Evolutionary conservation across 2,888 invertebrate genomes (phyloP), one percentile per base, ranked within the genome.

Genomic region (Erebia palarica): DNA sequence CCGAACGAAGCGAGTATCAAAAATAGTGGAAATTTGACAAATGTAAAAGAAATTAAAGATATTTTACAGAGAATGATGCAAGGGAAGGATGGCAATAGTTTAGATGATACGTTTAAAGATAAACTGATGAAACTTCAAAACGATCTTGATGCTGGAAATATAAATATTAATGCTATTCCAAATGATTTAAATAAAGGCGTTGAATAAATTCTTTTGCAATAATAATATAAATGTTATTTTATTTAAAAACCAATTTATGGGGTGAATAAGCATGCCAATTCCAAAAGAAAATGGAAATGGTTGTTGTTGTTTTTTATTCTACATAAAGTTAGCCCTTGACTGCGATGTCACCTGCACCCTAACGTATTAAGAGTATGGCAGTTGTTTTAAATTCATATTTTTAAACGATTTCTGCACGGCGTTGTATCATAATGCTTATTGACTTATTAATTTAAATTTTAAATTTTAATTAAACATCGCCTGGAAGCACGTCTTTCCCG

Each of bases 11-110:
- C 74, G 44, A 75, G 72, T 71, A 67, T 72, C 53, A 75, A 63
- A 36, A 65, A 71, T 36, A 73, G 42, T 44, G 11, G 18, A 3
- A 75, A 70, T 67, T 14, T 55, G 64, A 75, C 63, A n/a, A 81
- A 83, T 47, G 77, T 80, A 0, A 81, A 78, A 3, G 83, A 85
- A 67, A 81, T 88, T 81, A 84, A 87, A 66, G 79, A 83, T 3
- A 36, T 89, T 0, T 76, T 91, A 1, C 81, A 85, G 70, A 83
- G 81, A 69, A 87, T 91, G 87, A 67, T 89, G 1, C 65, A 73
- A n/a, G 82, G 84, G 0, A 81, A 78, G 21, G 81, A 83, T 18
- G 75, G 72, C 1, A 70, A 81, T 5, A 76, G 81, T 13, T 66
- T 88, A 10, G 83, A 87, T 70, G 75, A 80, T 2, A 75, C 73